phyloP scores from a whole-genome alignment of 2,113 vertebrate genomes.

The Collichthys lucidus region DNA sequence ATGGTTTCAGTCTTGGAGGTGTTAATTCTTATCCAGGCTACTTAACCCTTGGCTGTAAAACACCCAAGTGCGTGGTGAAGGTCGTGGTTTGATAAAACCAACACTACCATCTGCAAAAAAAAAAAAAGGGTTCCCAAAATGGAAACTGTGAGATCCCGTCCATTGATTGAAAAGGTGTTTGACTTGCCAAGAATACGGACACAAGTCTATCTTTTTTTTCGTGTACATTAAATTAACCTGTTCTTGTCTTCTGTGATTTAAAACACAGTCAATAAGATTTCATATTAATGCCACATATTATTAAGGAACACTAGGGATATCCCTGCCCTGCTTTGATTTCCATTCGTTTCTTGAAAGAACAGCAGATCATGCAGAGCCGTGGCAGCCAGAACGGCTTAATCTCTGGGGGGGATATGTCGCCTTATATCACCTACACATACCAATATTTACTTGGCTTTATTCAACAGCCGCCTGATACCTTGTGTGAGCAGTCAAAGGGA shows the following conservation, averaged over 20 bases:
- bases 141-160: no score
- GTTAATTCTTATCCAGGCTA: no score
- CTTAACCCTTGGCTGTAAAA: no score
- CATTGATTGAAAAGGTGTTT: no score
- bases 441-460: slow-evolving; percentile 58
- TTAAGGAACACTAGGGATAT: not conserved
- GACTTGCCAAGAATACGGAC: no score
- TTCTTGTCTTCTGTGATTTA: no score
- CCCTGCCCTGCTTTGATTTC: slow-evolving; percentile 2
- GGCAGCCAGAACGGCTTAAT: not conserved
- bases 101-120: no score
- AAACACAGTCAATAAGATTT: not conserved
- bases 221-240: not conserved
- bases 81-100: no score
- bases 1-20: no score
- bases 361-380: slow-evolving; percentile 5
- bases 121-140: no score
- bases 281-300: not conserved
- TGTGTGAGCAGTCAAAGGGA: slow-evolving; percentile 37
- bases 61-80: no score
- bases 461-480: slow-evolving; percentile 34
- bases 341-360: not conserved
- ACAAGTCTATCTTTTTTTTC: not conserved
- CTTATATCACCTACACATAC: slow-evolving; percentile 41
- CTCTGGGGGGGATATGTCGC: slow-evolving; percentile 32